Base-by-base conservation (phyloP, 2,888 invertebrate genomes). In the Agrochola macilenta region DNA sequence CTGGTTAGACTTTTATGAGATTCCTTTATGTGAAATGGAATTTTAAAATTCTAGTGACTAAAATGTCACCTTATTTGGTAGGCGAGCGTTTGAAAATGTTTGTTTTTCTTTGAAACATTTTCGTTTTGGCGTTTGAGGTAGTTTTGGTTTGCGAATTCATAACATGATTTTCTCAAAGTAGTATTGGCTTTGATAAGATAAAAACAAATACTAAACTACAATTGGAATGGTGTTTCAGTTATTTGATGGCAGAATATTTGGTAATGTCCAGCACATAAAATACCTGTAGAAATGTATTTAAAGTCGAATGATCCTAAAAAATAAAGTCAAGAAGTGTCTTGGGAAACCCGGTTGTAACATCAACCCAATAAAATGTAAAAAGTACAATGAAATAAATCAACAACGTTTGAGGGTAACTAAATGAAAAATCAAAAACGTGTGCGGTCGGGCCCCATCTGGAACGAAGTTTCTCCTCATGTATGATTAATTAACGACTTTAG, bases 21-120 rank as follows among this genome's bases (percentile, higher is more conserved):
- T n/a, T 69, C 52, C 43, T 83, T 61, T 79, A 69, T 66, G 20
- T 39, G 63, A 43, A 83, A 77, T 75, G 76, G 80, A 80, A 70
- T 75, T 79, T 84, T 68, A 77, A 84, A 61, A 65, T 68, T 30
- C 23, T 1, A 26, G 23, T 58, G 57, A 17, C 49, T 52, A 35
- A 35, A 74, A 35, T 58, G 12, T 30, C 35, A 3, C 9, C 30
- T 23, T 23, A 69, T 49, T 76, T 30, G 23, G 0, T 17, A n/a
- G 23, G 17, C 3, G 58, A 74, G 46, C 26, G 46, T 74, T 68
- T 58, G 12, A 52, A 76, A 58, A 26, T 58, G 26, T 58, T 39
- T 54, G 5, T 35, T 75, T 39, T 63, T 35, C 23, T 35, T 52
- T 61, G 0, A 39, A 7, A 1, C 8, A 9, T 23, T 9, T 39